Percentiles rank a stretch among this genome's conserved stretches.
These are phyloP conservation scores for Trichomycterus rosablanca DNA, from an alignment of 2,113 vertebrate genomes.

Conservation along the genomic window DNA sequence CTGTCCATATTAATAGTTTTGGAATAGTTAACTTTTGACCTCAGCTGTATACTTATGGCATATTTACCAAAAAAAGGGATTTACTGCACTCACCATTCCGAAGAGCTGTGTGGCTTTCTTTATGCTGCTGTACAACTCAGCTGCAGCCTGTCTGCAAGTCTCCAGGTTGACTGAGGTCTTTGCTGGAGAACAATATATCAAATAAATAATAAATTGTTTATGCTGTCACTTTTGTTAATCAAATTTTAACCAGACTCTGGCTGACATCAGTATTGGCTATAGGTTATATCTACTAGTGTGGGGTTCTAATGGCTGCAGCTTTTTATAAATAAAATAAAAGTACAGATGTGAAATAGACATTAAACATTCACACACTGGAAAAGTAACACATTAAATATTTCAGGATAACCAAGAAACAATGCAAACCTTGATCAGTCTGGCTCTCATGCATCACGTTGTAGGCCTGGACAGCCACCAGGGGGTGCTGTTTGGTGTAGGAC, in stretches of 20 bases:
- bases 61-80: no score
- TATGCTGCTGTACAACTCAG: slow-evolving; percentile 71
- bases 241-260: no score
- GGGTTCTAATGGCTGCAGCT: no score
- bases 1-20: no score
- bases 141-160: slow-evolving; percentile 72
- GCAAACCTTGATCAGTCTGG: slow-evolving; percentile 59
- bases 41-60: no score
- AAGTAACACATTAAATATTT: no score
- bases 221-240: no score
- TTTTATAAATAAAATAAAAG: slow-evolving; percentile 43
- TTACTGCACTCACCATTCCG: slow-evolving; percentile 67
- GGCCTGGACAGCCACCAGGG: slow-evolving; percentile 49
- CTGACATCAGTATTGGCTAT: no score
- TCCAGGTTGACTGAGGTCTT: slow-evolving; percentile 65
- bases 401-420: slow-evolving; percentile 61
- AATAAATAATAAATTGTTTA: neutral
- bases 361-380: no score
- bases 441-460: neutral
- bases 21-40: no score
- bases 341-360: no score
- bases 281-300: no score
- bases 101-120: slow-evolving; percentile 71
- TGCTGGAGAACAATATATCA: slow-evolving; percentile 31
- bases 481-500: slow-evolving; percentile 30